These are phyloP conservation scores for Julus scanicus DNA, from an alignment of 2,888 invertebrate genomes.

Conservation along the genomic window DNA sequence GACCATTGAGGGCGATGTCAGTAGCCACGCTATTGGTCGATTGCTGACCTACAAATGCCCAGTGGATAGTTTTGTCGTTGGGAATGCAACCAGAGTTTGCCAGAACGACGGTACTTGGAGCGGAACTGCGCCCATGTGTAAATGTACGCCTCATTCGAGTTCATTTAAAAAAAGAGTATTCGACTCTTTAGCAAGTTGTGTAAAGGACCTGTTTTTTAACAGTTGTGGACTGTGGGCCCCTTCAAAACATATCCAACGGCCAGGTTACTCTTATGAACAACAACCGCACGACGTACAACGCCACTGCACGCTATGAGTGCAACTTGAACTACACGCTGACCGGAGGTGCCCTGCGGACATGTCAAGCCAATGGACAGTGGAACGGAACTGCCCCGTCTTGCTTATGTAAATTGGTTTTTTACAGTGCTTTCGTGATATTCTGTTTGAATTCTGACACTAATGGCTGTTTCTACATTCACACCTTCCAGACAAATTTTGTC, in stretches of 20 bases:
- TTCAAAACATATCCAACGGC: constrained; percentile 77
- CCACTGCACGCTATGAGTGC: constrained; percentile 80
- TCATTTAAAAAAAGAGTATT: too few species aligned
- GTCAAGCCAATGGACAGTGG: constrained; percentile 62
- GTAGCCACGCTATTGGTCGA: constrained; percentile 69
- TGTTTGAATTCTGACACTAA: not conserved
- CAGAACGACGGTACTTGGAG: constrained; percentile 84
- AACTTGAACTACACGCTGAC: constrained; percentile 86
- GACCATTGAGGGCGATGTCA: constrained; percentile 76
- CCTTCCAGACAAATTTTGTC: constrained; percentile 71
- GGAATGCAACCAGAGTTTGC: constrained; percentile 77
- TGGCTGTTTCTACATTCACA: too few species aligned
- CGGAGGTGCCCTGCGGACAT: constrained; percentile 69
- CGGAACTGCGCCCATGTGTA: constrained; percentile 82
- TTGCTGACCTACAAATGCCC: constrained; percentile 82
- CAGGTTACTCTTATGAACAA: constrained; percentile 72
- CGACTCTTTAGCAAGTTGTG: not conserved
- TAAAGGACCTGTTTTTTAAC: constrained; percentile 58
- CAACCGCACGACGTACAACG: constrained; percentile 81
- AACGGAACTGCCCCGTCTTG: constrained; percentile 62
- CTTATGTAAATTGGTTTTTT: constrained; percentile 58
- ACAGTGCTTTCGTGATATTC: not conserved
- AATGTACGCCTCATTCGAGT: too few species aligned
- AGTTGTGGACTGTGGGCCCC: constrained; percentile 85
- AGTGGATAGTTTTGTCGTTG: constrained; percentile 82